These are phyloP conservation scores for Pogona vitticeps DNA, from an alignment of 2,113 vertebrate genomes.

Conservation along the genomic window DNA sequence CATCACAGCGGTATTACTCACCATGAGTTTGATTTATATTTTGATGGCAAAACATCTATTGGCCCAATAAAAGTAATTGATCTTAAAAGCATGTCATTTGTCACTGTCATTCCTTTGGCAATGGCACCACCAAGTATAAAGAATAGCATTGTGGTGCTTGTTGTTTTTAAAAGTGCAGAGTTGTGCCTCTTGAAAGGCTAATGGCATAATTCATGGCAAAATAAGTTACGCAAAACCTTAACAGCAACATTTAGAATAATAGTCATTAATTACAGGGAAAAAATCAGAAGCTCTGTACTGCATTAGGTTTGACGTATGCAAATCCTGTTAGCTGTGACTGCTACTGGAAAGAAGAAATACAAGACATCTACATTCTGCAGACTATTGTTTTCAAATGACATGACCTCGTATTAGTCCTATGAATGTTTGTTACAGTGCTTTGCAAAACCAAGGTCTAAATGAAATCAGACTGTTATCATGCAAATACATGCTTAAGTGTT, in stretches of 20 bases:
- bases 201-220: not conserved
- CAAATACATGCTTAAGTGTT: not conserved
- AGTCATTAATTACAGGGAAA: not conserved
- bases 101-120: slow-evolving; percentile 50
- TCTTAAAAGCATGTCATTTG: slow-evolving; percentile 48
- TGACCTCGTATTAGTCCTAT: not conserved
- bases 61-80: slow-evolving; percentile 48
- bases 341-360: not conserved
- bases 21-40: slow-evolving; percentile 60
- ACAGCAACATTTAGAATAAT: not conserved
- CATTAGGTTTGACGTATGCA: not conserved
- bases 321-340: not conserved
- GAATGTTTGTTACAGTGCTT: too few species aligned
- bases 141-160: slow-evolving; percentile 1
- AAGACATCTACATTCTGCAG: not conserved
- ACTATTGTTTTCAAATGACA: not conserved
- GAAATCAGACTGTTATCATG: not conserved
- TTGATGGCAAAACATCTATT: slow-evolving; percentile 44
- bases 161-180: slow-evolving; percentile 20
- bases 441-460: not conserved
- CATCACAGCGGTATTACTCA: slow-evolving; percentile 57
- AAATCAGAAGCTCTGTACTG: not conserved
- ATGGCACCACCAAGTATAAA: slow-evolving; percentile 3
- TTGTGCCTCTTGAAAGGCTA: slow-evolving; percentile 21
- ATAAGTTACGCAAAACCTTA: not conserved